Evolutionary conservation across 2,888 invertebrate genomes (phyloP), one percentile per base, ranked within the genome.

Genomic region (Drosophila mimetica): DNA sequence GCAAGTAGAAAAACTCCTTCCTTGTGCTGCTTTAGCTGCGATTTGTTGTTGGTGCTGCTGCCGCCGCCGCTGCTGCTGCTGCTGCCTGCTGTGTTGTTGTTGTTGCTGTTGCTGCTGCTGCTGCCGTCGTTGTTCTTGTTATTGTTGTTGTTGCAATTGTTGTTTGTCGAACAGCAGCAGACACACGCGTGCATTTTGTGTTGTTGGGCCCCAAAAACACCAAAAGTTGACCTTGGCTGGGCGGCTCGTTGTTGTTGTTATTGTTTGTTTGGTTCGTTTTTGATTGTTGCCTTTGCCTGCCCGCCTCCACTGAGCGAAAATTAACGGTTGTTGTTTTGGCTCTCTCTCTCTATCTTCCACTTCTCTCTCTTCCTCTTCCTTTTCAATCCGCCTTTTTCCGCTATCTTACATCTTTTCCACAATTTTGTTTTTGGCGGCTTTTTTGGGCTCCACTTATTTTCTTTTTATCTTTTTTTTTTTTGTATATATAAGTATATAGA

Each of bases 181-280:
- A 77, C 88, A 86, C 79, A 79, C 74, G 89, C 84, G 89, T 79
- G 87, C 90, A 90, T 90, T 90, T 90, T 90, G 90, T 84, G 82
- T 67, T 64, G 64, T 51, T 32, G 77, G 54, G 70, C 63, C 71
- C 84, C 78, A 67, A 70, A 76, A 70, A 76, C 73, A 82, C 73
- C 76, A 80, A 83, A 78, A 64, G 64, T 66, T 64, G 64, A 64
- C 78, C 78, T 86, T 80, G 70, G 79, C 41, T 71, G 66, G 71
- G 66, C 69, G 71, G 46, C 42, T 25, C 39, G 22, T 50, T 22
- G 55, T 36, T 46, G 44, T 53, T 37, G 13, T 60, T 50, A n/a
- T 13, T 37, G 13, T 22, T n/a, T 42, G 28, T 20, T 41, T 39
- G 34, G n/a, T 34, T 34, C n/a, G n/a, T n/a, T 34, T 9, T 28